A percentile compares a stretch with the other conserved stretches of the same genome.
These are phyloP conservation scores for Drosophila borborema DNA, from an alignment of 2,888 invertebrate genomes.

Conservation along the genomic window DNA sequence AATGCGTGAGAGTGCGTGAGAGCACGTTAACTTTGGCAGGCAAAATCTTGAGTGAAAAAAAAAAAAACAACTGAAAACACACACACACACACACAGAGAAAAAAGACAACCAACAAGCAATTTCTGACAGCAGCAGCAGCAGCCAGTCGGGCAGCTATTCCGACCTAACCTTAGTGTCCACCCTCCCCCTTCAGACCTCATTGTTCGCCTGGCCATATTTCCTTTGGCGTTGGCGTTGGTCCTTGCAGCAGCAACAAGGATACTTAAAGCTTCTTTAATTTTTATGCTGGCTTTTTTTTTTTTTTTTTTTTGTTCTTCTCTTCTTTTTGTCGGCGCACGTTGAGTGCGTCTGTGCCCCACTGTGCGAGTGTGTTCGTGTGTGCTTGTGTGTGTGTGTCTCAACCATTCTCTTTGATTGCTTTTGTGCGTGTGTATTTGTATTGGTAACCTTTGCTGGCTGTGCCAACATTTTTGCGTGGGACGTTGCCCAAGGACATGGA, in stretches of 20 bases:
- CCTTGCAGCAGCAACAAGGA: conserved; percentile 60
- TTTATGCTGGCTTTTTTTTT: conserved; percentile 66
- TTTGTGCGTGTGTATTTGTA: conserved; percentile 49
- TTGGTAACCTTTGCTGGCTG: conserved; percentile 72
- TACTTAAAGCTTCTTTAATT: conserved; percentile 82
- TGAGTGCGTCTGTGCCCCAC: conserved; percentile 49
- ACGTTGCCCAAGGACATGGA: conserved; percentile 81
- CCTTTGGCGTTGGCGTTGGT: conserved; percentile 62
- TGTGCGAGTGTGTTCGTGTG: conserved; percentile 7
- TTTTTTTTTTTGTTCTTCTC: no score
- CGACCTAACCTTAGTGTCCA: neutral
- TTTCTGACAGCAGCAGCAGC: conserved; percentile 44
- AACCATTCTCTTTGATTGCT: conserved; percentile 52
- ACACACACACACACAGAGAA: neutral
- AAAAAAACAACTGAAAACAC: conserved; percentile 18
- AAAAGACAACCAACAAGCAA: conserved; percentile 49
- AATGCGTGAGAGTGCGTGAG: conserved; percentile 64
- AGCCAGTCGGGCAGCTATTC: conserved; percentile 11
- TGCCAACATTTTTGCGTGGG: conserved; percentile 77
- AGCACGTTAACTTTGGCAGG: conserved; percentile 64
- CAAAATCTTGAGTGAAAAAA: conserved; percentile 59
- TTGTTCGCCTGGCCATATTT: conserved; percentile 22
- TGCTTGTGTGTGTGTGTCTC: conserved; percentile 21
- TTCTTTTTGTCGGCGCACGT: conserved; percentile 65
- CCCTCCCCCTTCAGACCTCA: neutral